Evolutionary conservation across 2,797 vertebrate species (phyloP).

Genomic region (Artibeus jamaicensis): DNA sequence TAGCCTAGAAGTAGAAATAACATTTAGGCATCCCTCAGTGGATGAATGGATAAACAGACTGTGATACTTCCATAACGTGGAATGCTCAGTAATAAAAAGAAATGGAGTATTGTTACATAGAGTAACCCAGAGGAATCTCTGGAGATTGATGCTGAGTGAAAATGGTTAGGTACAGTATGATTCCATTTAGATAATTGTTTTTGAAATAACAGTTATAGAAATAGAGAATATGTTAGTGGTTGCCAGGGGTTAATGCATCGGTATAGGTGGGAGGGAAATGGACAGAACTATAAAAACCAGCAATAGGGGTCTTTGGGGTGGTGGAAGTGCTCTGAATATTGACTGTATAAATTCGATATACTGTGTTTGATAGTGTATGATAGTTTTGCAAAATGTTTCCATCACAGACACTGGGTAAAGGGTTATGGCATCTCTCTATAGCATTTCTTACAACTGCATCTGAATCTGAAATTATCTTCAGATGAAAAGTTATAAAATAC

Average conservation of each 20-base stretch:
- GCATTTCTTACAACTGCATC: not conserved
- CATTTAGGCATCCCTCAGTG: not conserved
- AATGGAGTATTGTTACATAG: not conserved
- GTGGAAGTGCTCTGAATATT: not conserved
- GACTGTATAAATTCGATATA: not conserved
- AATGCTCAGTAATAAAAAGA: not conserved
- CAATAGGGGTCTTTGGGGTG: not conserved
- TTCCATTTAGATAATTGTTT: not conserved
- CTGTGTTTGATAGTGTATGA: not conserved
- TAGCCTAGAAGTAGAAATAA: not conserved
- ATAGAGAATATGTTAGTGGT: not conserved
- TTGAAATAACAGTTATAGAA: not conserved
- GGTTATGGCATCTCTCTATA: not conserved
- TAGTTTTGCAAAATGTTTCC: not conserved
- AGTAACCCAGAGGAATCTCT: not conserved
- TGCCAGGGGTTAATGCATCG: not conserved
- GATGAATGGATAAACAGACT: not conserved
- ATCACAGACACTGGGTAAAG: not conserved
- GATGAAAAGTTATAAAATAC: not conserved
- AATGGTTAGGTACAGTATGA: not conserved
- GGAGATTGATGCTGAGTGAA: not conserved
- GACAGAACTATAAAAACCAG: not conserved
- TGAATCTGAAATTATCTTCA: not conserved
- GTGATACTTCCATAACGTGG: not conserved
- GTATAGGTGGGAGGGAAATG: not conserved